Conservation (phyloP, 1,140 invertebrate genomes). For the Vanessa atalanta region DNA sequence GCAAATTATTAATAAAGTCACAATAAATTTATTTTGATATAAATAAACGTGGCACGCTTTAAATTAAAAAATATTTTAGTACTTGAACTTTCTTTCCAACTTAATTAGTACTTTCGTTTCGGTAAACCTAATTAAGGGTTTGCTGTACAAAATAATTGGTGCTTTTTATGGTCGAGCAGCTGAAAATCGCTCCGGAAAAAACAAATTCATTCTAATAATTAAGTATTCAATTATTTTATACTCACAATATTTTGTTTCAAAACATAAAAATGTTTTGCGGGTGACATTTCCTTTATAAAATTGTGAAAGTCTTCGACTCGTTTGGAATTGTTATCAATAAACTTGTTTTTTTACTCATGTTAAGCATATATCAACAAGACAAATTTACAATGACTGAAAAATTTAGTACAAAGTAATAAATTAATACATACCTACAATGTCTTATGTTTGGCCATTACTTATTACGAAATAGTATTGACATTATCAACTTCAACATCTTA, state of each 20-base stretch:
- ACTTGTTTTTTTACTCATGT: neutral
- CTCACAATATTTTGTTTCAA: neutral
- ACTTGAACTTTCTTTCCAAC: too few relatives aligned
- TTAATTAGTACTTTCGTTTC: too few relatives aligned
- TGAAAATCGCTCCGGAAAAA: neutral
- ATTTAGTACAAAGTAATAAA: neutral
- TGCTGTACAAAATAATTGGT: too few relatives aligned
- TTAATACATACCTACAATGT: neutral
- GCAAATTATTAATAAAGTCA: too few relatives aligned
- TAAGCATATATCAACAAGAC: neutral
- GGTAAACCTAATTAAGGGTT: too few relatives aligned
- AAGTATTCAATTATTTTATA: neutral
- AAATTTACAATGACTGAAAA: conserved; percentile 7
- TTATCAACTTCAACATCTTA: too few relatives aligned
- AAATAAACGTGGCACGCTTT: too few relatives aligned
- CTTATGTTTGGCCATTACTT: too few relatives aligned
- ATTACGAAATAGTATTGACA: too few relatives aligned
- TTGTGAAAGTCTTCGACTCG: neutral
- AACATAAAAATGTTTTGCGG: neutral
- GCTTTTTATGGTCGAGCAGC: neutral
- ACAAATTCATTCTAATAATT: neutral
- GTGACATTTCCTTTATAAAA: conserved; percentile 13
- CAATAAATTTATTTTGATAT: too few relatives aligned
- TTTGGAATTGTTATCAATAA: conserved; percentile 1
- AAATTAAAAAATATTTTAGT: too few relatives aligned